Evolutionary conservation across 2,888 invertebrate genomes (phyloP).

Genomic region (Magallana nippona): DNA sequence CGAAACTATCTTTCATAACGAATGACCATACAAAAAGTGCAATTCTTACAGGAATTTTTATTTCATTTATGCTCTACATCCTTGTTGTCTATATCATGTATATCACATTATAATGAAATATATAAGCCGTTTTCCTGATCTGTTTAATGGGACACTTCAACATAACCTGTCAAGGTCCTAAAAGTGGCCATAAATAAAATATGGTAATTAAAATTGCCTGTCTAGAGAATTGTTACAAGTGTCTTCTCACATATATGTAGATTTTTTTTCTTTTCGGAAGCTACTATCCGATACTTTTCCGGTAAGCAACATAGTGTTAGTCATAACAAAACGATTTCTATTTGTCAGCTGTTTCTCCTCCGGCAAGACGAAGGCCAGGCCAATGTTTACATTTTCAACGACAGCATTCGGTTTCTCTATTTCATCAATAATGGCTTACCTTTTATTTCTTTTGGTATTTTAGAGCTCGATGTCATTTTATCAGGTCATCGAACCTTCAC

Average conservation of each 20-base stretch:
- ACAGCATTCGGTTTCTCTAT: not conserved
- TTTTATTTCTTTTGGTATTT: conserved; percentile 70
- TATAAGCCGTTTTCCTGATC: conserved; percentile 11
- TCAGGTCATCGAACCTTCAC: not conserved
- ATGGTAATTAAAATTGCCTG: not conserved
- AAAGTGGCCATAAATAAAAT: not conserved
- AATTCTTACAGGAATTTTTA: not conserved
- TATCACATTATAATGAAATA: not conserved
- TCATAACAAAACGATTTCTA: conserved; percentile 11
- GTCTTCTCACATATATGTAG: not conserved
- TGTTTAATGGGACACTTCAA: not conserved
- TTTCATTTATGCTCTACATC: not conserved
- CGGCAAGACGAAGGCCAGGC: not conserved
- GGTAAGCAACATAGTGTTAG: not conserved
- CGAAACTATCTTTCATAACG: not conserved
- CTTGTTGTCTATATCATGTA: not conserved
- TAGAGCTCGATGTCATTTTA: conserved; percentile 52
- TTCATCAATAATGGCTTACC: conserved; percentile 57
- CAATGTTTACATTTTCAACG: conserved; percentile 9
- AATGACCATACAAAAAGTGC: not conserved
- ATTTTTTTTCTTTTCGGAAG: not conserved
- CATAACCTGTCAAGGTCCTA: not conserved
- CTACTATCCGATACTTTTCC: not conserved
- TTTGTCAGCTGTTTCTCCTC: conserved; percentile 12
- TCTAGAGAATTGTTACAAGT: not conserved